Conservation (phyloP, 2,888 invertebrate genomes). For the Eupithecia insigniata region DNA sequence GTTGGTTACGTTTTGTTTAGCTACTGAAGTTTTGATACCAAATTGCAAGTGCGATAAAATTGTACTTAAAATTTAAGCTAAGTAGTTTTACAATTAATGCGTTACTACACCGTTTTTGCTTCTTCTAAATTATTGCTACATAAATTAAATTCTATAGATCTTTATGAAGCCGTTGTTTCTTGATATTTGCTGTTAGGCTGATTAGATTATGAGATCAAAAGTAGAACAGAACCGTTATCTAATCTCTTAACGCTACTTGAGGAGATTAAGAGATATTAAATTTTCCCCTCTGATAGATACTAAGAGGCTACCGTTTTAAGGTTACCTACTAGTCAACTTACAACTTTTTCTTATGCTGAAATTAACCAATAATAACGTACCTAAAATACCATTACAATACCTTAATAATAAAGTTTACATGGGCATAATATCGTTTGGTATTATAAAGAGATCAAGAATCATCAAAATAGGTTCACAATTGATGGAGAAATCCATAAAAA, state of each 20-base stretch:
- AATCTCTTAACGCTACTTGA: neutral
- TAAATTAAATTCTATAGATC: neutral
- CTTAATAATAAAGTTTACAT: no score
- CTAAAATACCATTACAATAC: no score
- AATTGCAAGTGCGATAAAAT: neutral
- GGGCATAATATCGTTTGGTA: no score
- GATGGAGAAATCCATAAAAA: neutral
- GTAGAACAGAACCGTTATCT: slow-evolving; percentile 10
- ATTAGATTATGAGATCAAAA: slow-evolving; percentile 34
- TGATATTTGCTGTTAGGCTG: slow-evolving; percentile 17
- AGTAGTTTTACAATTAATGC: no score
- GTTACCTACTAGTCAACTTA: neutral
- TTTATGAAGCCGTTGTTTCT: slow-evolving; percentile 8
- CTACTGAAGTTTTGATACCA: neutral
- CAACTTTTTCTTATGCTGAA: no score
- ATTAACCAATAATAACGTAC: no score
- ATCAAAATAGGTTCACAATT: neutral
- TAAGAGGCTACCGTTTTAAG: neutral
- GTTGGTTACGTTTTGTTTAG: no score
- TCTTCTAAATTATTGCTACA: neutral
- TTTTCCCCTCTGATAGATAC: neutral
- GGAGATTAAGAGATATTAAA: neutral
- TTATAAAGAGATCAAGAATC: no score
- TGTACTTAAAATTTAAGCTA: no score
- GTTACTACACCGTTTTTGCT: no score